Evolutionary conservation across 1,140 invertebrate species (phyloP).

Genomic region (Platorchestia sp.): DNA sequence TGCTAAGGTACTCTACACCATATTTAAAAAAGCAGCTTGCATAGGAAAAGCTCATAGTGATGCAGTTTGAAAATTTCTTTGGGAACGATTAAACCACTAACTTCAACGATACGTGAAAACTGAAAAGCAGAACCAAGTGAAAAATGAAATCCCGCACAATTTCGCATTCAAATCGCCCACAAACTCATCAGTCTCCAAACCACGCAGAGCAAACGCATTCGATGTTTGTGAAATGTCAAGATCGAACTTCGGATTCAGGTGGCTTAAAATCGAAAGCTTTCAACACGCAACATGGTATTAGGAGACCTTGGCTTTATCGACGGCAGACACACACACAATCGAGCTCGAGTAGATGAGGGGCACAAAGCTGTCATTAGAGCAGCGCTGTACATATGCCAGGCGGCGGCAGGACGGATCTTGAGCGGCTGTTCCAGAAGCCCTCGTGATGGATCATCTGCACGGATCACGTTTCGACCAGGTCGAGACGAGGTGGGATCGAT

Average conservation of each 20-base stretch:
- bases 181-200: neutral
- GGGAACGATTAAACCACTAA: neutral
- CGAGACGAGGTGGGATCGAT: neutral
- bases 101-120: neutral
- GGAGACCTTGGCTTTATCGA: slow-evolving; percentile 7
- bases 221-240: neutral
- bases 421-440: neutral
- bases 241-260: neutral
- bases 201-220: neutral
- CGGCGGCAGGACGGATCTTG: neutral
- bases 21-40: too few species aligned
- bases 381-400: slow-evolving; percentile 24
- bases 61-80: too few species aligned
- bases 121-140: neutral
- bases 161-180: neutral
- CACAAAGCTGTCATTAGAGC: slow-evolving; percentile 1
- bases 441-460: neutral
- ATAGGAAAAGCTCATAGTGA: too few species aligned
- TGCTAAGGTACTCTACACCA: neutral
- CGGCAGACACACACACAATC: neutral
- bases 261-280: neutral
- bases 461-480: neutral
- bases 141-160: neutral
- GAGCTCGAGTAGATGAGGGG: neutral
- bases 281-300: slow-evolving; percentile 6